Percentiles rank a stretch among this genome's conserved stretches.
phyloP scores from a whole-genome alignment of 2,888 invertebrate genomes.

The Morpho achilles region DNA sequence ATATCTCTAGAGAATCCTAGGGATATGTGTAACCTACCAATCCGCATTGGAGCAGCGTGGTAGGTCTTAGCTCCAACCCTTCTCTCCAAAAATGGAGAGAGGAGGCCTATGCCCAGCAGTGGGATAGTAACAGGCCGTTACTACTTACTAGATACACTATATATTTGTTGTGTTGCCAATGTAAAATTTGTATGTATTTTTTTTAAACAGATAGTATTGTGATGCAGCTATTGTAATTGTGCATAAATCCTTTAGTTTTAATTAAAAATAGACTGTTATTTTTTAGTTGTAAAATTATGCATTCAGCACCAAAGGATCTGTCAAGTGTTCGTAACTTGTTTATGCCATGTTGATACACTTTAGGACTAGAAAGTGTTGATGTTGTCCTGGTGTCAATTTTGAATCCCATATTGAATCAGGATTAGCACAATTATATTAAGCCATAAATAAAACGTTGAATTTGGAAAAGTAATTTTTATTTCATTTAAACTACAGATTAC shows the following conservation, averaged over 20 bases:
- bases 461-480: constrained; percentile 64
- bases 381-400: constrained; percentile 48
- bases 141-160: no score
- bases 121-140: no score
- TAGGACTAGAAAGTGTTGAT: constrained; percentile 31
- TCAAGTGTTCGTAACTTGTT: constrained; percentile 49
- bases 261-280: constrained; percentile 67
- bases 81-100: no score
- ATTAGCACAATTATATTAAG: constrained; percentile 59
- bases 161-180: no score
- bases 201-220: not conserved
- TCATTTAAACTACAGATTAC: constrained; percentile 24
- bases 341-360: constrained; percentile 48
- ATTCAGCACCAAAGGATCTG: constrained; percentile 55
- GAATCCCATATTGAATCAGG: constrained; percentile 53
- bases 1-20: no score
- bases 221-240: constrained; percentile 11
- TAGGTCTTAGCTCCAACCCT: no score
- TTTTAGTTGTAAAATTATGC: constrained; percentile 44
- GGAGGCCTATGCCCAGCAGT: no score
- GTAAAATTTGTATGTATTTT: no score
- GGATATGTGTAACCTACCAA: no score
- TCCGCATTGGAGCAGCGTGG: no score
- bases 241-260: constrained; percentile 27
- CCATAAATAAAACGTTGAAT: constrained; percentile 56